Percentiles rank a stretch among this genome's conserved stretches.
These are phyloP conservation scores for Sialis fuliginosa DNA, from an alignment of 2,888 invertebrate species.

Conservation along the genomic window DNA sequence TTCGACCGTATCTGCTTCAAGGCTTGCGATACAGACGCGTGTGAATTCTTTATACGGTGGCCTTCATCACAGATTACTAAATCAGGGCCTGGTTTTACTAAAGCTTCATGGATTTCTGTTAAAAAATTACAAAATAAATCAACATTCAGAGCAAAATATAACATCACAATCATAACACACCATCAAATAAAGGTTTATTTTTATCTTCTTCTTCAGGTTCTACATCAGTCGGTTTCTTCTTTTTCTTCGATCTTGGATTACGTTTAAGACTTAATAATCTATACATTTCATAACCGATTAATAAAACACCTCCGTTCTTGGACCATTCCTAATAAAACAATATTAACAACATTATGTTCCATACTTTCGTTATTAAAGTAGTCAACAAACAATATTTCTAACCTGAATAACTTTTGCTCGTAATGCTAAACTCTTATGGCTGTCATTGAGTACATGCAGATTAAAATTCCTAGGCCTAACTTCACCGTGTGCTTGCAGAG, in stretches of 20 bases:
- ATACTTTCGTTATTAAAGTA: too few species aligned
- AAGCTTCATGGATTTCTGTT: conserved; percentile 61
- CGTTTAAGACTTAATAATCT: conserved; percentile 71
- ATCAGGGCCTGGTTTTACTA: conserved; percentile 86
- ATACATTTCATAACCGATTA: conserved; percentile 96
- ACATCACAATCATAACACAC: conserved; percentile 20
- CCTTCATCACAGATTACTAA: conserved; percentile 93
- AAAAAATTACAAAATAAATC: conserved; percentile 9
- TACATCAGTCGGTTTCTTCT: conserved; percentile 33
- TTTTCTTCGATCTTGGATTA: conserved; percentile 43
- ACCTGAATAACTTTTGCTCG: conserved; percentile 67
- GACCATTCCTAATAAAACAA: conserved; percentile 52
- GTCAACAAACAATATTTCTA: background rate
- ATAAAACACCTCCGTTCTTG: conserved; percentile 73
- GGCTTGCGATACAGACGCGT: conserved; percentile 89
- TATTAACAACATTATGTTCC: background rate
- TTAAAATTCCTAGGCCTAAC: conserved; percentile 67
- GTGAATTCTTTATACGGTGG: conserved; percentile 94
- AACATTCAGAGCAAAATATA: background rate
- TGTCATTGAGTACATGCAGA: conserved; percentile 82
- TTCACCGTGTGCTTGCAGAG: conserved; percentile 41
- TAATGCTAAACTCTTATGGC: conserved; percentile 77
- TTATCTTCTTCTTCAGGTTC: conserved; percentile 35
- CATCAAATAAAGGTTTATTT: conserved; percentile 59
- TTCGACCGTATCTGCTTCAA: conserved; percentile 89